These are phyloP conservation scores for Cygnus olor DNA, from an alignment of 2,797 vertebrate species.

Conservation along the genomic window DNA sequence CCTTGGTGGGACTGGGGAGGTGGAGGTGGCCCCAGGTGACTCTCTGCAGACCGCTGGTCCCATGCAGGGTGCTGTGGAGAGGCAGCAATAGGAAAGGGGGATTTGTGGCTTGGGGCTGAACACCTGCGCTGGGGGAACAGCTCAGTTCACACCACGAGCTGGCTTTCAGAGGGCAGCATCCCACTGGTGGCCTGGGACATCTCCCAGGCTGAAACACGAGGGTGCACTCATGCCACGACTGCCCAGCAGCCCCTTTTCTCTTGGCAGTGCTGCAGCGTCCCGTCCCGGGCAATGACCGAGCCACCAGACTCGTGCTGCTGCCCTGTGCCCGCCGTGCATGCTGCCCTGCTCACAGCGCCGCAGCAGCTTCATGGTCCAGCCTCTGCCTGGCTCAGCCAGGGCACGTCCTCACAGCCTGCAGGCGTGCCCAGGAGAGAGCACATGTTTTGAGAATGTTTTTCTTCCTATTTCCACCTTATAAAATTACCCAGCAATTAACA, in stretches of 20 bases:
- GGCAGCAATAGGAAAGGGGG: not conserved
- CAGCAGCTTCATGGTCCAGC: not conserved
- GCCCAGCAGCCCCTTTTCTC: fast-evolving
- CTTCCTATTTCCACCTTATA: not conserved
- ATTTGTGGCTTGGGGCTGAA: not conserved
- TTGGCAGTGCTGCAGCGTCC: fast-evolving
- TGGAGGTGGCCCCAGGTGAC: not conserved
- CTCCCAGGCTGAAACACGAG: not conserved
- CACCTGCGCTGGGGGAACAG: not conserved
- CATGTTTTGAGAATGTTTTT: not conserved
- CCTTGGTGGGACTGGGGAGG: not conserved
- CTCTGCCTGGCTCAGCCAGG: not conserved
- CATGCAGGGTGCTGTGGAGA: not conserved
- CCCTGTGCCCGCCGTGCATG: not conserved
- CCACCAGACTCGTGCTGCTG: not conserved
- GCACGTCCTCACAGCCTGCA: not conserved
- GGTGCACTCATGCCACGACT: not conserved
- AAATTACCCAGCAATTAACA: not conserved
- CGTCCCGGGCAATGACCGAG: not conserved
- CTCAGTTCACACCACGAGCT: not conserved
- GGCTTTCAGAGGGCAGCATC: fast-evolving
- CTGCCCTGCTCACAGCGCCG: too few relatives aligned
- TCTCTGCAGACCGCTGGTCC: not conserved
- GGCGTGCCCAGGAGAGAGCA: not conserved
- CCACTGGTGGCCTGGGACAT: not conserved